These are phyloP conservation scores for Xylota segnis DNA, from an alignment of 2,888 invertebrate species.

Conservation along the genomic window DNA sequence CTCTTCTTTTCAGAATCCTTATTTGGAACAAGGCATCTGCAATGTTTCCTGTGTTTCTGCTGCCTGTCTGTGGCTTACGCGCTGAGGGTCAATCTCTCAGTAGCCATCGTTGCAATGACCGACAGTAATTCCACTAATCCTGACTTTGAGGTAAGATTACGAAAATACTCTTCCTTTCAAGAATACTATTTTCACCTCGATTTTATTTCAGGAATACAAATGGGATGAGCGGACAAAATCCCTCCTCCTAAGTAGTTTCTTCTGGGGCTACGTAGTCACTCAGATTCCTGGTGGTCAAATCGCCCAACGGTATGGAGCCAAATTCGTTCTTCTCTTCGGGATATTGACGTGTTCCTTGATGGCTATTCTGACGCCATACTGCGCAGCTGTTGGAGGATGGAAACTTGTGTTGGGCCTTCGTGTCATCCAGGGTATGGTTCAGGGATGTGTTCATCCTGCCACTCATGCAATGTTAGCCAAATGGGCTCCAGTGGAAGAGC, in stretches of 20 bases:
- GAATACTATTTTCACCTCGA: neutral
- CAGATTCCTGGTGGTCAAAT: constrained; percentile 89
- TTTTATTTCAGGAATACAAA: constrained; percentile 85
- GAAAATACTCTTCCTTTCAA: neutral
- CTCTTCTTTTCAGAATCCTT: constrained; percentile 82
- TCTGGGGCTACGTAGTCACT: constrained; percentile 88
- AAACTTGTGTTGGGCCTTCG: constrained; percentile 86
- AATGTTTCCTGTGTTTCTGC: constrained; percentile 87
- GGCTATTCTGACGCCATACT: constrained; percentile 88
- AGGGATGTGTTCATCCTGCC: constrained; percentile 89
- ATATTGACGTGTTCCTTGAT: constrained; percentile 87
- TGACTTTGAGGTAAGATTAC: constrained; percentile 83
- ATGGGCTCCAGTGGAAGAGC: constrained; percentile 89
- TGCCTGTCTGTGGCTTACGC: constrained; percentile 88
- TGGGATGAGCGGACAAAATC: constrained; percentile 86
- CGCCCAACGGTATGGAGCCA: constrained; percentile 90
- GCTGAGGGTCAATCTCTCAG: constrained; percentile 89
- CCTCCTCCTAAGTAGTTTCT: constrained; percentile 87
- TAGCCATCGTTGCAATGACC: constrained; percentile 91
- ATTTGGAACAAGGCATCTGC: constrained; percentile 88
- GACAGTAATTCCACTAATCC: constrained; percentile 84
- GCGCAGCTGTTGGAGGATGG: constrained; percentile 88
- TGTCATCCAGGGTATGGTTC: constrained; percentile 88
- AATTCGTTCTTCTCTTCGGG: constrained; percentile 86
- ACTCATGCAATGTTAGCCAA: constrained; percentile 89